Percentiles rank a stretch among this genome's conserved stretches.
Evolutionary conservation across 2,113 vertebrate genomes (phyloP).

Genomic region (Gorsachius goisagi): DNA sequence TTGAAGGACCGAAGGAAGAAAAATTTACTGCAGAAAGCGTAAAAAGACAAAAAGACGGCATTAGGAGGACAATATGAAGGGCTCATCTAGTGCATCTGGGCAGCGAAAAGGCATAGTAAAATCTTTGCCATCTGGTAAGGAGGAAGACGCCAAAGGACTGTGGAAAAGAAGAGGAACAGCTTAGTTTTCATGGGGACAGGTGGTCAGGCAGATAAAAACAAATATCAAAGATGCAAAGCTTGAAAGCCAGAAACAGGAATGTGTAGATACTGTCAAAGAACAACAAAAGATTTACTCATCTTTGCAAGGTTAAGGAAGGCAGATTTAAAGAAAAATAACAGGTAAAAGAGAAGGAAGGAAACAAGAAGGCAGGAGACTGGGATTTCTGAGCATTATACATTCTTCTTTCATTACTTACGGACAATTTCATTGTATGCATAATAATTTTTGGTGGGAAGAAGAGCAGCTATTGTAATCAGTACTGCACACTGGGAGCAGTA

Average conservation of each 20-base stretch:
- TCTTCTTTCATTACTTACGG: background rate
- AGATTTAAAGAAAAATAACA: background rate
- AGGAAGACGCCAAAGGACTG: background rate
- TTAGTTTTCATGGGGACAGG: background rate
- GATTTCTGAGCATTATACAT: background rate
- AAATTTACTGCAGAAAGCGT: background rate
- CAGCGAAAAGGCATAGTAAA: background rate
- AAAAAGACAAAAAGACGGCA: background rate
- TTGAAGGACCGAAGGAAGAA: background rate
- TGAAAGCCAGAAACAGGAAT: background rate
- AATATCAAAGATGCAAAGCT: background rate
- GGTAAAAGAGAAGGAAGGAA: background rate
- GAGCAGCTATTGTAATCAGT: background rate
- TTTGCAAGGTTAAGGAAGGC: background rate
- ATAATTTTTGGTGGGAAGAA: background rate
- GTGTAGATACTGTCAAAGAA: background rate
- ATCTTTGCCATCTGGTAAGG: background rate
- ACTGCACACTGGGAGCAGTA: background rate
- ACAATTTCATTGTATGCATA: background rate
- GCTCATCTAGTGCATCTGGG: background rate
- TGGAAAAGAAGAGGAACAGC: background rate
- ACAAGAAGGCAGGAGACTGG: background rate
- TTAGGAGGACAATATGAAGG: background rate
- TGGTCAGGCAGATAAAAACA: background rate
- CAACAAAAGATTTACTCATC: background rate